Evolutionary conservation across 2,888 invertebrate genomes (phyloP), one percentile per base, ranked within the genome.

Genomic region (Platerodrilus igneus): DNA sequence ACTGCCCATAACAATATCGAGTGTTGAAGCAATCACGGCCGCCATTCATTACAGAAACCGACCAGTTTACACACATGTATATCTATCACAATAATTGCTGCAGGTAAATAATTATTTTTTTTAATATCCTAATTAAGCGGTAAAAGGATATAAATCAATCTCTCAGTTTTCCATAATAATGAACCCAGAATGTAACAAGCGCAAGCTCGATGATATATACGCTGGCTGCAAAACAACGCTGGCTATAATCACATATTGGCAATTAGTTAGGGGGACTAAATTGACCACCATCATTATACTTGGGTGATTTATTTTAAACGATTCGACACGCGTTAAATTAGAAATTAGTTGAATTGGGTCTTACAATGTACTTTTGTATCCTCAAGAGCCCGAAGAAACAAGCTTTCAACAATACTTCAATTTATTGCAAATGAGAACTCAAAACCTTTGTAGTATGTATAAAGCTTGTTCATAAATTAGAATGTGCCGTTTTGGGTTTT

Each of bases 191-290:
- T 53, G 53, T 48, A 41, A 32, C 38, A 33, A 38, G 39, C 41
- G 34, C 40, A 41, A 43, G 42, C 48, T 50, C 47, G 56, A 63
- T 64, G 62, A 64, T 65, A 60, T 63, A 66, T 62, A 58, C 55
- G 55, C 54, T 48, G 53, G 53, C 53, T 51, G 55, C 57, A 53
- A 58, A 53, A 58, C 59, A 55, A 52, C 58, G 64, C 65, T 65
- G 61, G 65, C 64, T 66, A 65, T 67, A 67, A 67, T 67, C 64
- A 63, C 66, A 65, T 67, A 67, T 66, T 66, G 66, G 64, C 67
- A 66, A 67, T 67, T 67, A 67, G 66, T 66, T 66, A 62, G 64
- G 61, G n/a, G 63, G 63, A 64, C 66, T 63, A 66, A 67, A 66
- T 66, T 66, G 67, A 67, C 67, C 67, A 60, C 62, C 65, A 59